phyloP scores from a whole-genome alignment of 23 tunicate genomes.

The Clavelina lepadiformis region DNA sequence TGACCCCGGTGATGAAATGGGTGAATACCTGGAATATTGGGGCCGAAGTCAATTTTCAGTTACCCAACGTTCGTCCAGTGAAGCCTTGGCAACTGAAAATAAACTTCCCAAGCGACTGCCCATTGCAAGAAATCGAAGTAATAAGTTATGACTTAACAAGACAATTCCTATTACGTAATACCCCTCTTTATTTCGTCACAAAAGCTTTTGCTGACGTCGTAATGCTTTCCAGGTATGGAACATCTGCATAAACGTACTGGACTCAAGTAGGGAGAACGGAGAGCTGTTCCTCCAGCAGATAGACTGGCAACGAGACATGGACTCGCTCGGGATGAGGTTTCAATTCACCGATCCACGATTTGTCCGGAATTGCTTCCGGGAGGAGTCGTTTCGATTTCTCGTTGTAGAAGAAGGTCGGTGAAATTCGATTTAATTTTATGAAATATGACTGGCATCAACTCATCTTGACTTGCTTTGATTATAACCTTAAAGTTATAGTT shows the following conservation, averaged over 20 bases:
- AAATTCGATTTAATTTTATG: background rate
- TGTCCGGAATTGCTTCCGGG: slow-evolving; percentile 28
- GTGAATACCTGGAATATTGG: slow-evolving; percentile 44
- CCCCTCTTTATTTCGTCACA: background rate
- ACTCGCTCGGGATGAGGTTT: slow-evolving; percentile 45
- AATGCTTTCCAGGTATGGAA: slow-evolving; percentile 40
- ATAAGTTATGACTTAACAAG: background rate
- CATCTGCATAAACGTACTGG: slow-evolving; percentile 30
- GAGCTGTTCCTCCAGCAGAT: slow-evolving; percentile 39
- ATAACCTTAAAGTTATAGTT: no score
- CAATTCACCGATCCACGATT: slow-evolving; percentile 17
- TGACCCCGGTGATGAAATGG: slow-evolving; percentile 42
- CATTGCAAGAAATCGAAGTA: slow-evolving; percentile 39
- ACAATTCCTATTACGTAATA: background rate
- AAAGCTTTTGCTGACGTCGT: background rate
- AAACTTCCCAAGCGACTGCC: slow-evolving; percentile 41
- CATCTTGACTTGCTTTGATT: background rate
- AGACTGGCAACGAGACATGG: slow-evolving; percentile 36
- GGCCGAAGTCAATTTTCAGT: slow-evolving; percentile 44
- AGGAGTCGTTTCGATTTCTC: slow-evolving; percentile 19
- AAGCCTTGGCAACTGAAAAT: slow-evolving; percentile 35
- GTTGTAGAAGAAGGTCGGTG: slow-evolving; percentile 26
- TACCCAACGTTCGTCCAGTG: slow-evolving; percentile 30
- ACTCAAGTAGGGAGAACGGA: slow-evolving; percentile 19
- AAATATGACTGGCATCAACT: background rate